phyloP scores from a whole-genome alignment of 1,140 invertebrate species.

The Lordiphosa clarofinis region DNA sequence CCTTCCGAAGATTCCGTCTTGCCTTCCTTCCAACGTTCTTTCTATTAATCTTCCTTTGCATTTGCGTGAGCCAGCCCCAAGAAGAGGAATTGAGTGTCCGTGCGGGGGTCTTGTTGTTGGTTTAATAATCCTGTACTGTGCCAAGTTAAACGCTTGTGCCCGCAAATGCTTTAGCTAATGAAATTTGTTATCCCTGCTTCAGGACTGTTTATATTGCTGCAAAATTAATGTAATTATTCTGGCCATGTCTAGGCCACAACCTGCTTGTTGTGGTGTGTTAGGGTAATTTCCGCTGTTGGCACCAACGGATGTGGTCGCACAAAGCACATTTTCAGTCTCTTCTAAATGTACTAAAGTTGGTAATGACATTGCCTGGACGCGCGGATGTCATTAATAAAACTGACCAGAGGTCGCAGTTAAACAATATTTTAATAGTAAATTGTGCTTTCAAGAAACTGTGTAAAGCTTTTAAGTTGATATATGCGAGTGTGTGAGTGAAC shows the following conservation, averaged over 20 bases:
- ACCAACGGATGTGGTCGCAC: conserved; percentile 36
- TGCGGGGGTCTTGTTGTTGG: conserved; percentile 8
- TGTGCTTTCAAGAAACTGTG: no score
- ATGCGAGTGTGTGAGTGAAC: no score
- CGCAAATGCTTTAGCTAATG: conserved; percentile 24
- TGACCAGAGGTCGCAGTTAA: no score
- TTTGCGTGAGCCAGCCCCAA: conserved; percentile 7
- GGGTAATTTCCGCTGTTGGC: conserved; percentile 39
- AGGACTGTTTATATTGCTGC: conserved; percentile 23
- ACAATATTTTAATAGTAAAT: no score
- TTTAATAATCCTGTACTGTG: conserved; percentile 5
- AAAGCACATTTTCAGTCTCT: conserved; percentile 9
- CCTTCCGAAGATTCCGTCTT: conserved; percentile 7
- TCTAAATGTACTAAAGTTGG: neutral
- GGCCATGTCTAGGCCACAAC: neutral
- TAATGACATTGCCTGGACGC: neutral
- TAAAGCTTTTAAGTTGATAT: no score
- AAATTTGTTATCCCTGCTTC: conserved; percentile 42
- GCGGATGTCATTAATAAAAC: conserved; percentile 1
- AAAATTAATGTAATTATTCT: conserved; percentile 54
- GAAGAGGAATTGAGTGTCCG: conserved; percentile 1
- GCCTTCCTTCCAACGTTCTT: neutral
- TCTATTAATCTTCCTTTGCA: conserved; percentile 1
- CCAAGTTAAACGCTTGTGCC: neutral
- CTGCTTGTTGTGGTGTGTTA: conserved; percentile 1